Base-by-base conservation (phyloP, 2,888 invertebrate species). In the Diarsia rubi region DNA sequence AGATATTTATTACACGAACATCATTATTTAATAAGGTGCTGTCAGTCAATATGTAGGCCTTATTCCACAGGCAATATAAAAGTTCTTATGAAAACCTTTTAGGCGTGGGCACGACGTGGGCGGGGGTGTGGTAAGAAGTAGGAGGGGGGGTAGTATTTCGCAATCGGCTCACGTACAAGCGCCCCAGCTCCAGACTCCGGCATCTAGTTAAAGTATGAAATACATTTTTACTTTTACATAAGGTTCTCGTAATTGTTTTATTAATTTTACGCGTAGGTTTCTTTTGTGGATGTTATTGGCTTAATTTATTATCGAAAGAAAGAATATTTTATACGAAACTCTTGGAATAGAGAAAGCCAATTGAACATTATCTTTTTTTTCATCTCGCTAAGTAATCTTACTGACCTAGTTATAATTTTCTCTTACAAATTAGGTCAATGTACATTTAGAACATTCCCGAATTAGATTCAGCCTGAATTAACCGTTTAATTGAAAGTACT, bases 81-180 rank as follows among this genome's bases (percentile, higher is more conserved):
- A 62, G 64, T 79, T 81, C 77, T 79, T 78, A 69, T 75, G 78
- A 84, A 87, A 88, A 84, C 79, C 84, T 89, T 86, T 85, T 83
- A 82, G 85, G 70, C 78, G 75, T 73, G 70, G 79, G 80, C 74
- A 75, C 63, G 74, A 72, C 78, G 86, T 78, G 78, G 73, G 81
- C 42, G 80, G 82, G 65, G 57, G 70, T 69, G 62, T 11, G 37
- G 47, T 21, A 67, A 60, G 42, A 54, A 67, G 66, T 64, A 69
- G 72, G 14, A 24, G 14, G 63, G 68, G 77, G 75, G 79, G 62
- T 60, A 54, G 63, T 65, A 84, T 92, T 87, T 87, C 65, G 65
- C 68, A 91, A 82, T 86, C 89, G 54, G 69, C 86, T 89, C 92
- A 92, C 92, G 92, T 92, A 88, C 77, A 63, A 59, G 27, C 76